These are phyloP conservation scores for Colinus virginianus DNA, from an alignment of 2,113 vertebrate genomes.

Conservation along the genomic window DNA sequence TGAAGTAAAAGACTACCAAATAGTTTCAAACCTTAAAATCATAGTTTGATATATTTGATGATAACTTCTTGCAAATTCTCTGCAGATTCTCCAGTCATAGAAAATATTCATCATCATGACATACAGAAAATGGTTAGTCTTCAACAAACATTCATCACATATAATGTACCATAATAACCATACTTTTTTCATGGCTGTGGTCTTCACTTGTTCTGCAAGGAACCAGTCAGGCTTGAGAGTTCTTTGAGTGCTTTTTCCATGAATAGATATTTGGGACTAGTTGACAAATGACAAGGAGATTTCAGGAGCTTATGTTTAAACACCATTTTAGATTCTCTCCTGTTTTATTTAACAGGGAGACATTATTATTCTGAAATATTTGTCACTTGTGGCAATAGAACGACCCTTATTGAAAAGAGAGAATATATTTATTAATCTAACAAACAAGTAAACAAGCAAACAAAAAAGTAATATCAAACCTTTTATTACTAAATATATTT, in stretches of 20 bases:
- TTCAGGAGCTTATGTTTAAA: constrained; percentile 9
- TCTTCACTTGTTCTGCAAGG: not conserved
- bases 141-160: not conserved
- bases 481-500: not conserved
- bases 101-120: accelerated
- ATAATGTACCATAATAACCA: not conserved
- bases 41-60: not conserved
- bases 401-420: not conserved
- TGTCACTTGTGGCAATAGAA: not conserved
- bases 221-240: not conserved
- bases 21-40: not conserved
- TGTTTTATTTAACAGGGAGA: constrained; percentile 5
- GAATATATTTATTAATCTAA: not conserved
- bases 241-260: not conserved
- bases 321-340: not conserved
- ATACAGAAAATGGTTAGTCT: not conserved
- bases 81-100: not conserved
- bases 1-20: not conserved
- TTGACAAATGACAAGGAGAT: not conserved
- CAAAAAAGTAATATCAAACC: not conserved
- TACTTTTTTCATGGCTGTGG: not conserved
- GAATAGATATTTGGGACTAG: not conserved
- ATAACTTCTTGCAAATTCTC: not conserved
- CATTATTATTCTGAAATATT: not conserved
- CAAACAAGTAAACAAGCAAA: not conserved